Conservation (phyloP, 2,888 invertebrate genomes). For the Pinctada fucata region DNA sequence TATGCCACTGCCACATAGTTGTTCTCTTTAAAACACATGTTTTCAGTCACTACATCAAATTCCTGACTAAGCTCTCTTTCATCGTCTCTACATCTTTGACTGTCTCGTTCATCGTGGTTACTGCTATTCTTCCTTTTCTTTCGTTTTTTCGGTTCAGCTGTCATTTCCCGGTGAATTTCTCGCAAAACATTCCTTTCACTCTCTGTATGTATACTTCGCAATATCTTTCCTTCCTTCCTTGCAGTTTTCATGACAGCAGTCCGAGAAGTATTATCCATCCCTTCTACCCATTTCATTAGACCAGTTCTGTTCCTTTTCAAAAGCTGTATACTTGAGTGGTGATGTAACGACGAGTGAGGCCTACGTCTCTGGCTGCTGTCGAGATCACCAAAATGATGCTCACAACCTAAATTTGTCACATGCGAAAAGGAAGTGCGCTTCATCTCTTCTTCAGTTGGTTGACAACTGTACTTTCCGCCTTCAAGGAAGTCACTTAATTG, state of each 20-base stretch:
- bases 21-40: slow-evolving; percentile 9
- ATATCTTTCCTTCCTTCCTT: slow-evolving; percentile 33
- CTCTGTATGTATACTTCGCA: slow-evolving; percentile 21
- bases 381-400: slow-evolving; percentile 55
- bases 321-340: slow-evolving; percentile 47
- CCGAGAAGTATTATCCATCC: slow-evolving; percentile 29
- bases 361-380: slow-evolving; percentile 47
- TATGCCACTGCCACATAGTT: slow-evolving; percentile 30
- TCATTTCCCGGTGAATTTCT: slow-evolving; percentile 35
- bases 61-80: not conserved
- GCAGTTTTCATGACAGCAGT: slow-evolving; percentile 27
- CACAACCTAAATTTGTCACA: slow-evolving; percentile 45
- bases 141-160: not conserved
- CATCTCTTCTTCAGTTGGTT: slow-evolving; percentile 20
- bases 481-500: slow-evolving; percentile 37
- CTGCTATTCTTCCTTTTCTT: not conserved
- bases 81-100: not conserved
- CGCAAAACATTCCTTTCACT: slow-evolving; percentile 31
- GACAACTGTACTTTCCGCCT: slow-evolving; percentile 32
- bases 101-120: not conserved
- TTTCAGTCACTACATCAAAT: not conserved
- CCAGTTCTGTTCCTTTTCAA: slow-evolving; percentile 43
- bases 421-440: slow-evolving; percentile 38
- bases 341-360: slow-evolving; percentile 44
- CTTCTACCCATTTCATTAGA: slow-evolving; percentile 41